Evolutionary conservation across 1,140 invertebrate species (phyloP), one percentile per base, ranked within the genome.

Genomic region (Sminthurides bifidus): DNA sequence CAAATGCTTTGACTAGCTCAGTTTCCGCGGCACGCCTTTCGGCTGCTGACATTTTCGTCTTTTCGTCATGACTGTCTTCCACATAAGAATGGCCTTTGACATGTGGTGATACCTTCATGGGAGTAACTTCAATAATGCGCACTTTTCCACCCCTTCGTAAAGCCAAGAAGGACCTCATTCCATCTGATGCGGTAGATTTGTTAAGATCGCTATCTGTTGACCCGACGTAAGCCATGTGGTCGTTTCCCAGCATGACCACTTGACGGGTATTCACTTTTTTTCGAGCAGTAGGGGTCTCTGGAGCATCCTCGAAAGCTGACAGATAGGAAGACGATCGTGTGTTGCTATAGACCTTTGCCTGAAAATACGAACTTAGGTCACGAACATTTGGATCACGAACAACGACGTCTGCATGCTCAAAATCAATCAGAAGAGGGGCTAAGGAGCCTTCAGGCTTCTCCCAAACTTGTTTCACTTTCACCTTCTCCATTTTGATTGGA

Each of bases 1-100:
- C 63, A 58, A 65, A 65, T 3, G 56, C 46, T 41, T 61, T 61
- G 4, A 65, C 46, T 6, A 65, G 38, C 21, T 29, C 49, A 15
- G 33, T 33, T 30, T 33, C 37, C 1, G 50, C 56, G n/a, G 14
- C 41, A 12, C 46, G 35, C 30, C 24, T 64, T 48, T 56, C 38
- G 38, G 41, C 14, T 52, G 37, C 52, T 45, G 33, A 55, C 54
- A 3, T 5, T 1, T 37, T 27, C 24, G 10, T 10, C 15, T 26
- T 48, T 10, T 54, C 27, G n/a, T 19, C 52, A 23, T 57, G 56
- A 14, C 43, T 26, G 12, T 59, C 57, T 30, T 52, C 15, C 1
- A 59, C 29, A 53, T 51, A 48, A 0, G 57, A 49, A 30, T 43
- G 53, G 0, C 57, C 45, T 26, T 43, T 38, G 1, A 61, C 27